Conservation (phyloP, 2,797 vertebrate genomes). For the Syndactyla subalaris region DNA sequence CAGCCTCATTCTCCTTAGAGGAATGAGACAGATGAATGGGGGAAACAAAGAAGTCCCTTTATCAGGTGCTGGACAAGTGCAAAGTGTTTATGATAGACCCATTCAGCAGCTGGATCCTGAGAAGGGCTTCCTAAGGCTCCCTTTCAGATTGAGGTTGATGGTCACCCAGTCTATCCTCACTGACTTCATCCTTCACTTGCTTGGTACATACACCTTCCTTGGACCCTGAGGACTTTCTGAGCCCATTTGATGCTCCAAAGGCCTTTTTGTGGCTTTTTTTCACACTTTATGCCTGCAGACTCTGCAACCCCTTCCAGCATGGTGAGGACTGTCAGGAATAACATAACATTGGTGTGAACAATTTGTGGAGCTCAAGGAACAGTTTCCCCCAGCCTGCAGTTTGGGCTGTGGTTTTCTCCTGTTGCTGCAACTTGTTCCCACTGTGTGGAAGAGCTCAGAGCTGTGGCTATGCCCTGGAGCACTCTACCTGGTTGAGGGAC, state of each 20-base stretch:
- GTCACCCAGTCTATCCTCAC: background rate
- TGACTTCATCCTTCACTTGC: background rate
- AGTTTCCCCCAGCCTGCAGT: background rate
- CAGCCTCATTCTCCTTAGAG: background rate
- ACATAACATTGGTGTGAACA: accelerated
- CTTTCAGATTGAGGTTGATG: background rate
- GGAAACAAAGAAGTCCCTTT: background rate
- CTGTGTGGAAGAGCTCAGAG: background rate
- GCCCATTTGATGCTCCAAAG: accelerated
- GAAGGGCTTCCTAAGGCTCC: background rate
- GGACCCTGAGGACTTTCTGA: background rate
- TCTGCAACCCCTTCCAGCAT: accelerated
- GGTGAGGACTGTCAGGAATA: background rate
- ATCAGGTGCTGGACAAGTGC: background rate
- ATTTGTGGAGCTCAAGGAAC: background rate
- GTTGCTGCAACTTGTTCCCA: background rate
- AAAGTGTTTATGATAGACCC: background rate
- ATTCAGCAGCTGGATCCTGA: background rate
- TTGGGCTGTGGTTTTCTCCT: background rate
- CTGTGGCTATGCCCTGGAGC: background rate
- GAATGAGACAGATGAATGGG: background rate
- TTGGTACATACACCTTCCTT: background rate
- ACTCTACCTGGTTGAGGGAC: background rate
- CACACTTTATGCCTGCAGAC: background rate
- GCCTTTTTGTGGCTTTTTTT: background rate